phyloP scores from a whole-genome alignment of 2,797 vertebrate genomes.

The Ptychobarbus kaznakovi region DNA sequence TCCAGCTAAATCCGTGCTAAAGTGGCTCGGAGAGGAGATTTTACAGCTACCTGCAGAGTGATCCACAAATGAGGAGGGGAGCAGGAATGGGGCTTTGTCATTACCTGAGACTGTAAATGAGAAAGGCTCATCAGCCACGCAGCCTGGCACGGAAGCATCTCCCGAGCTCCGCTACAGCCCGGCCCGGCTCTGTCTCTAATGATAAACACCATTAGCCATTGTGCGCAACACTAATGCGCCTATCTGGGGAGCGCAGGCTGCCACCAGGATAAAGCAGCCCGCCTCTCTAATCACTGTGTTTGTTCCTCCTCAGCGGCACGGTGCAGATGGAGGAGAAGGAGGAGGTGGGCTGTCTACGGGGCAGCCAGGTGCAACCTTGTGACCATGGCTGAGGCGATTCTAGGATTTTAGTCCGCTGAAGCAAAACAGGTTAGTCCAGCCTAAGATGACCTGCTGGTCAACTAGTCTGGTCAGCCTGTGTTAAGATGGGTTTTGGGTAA shows the following conservation, averaged over 20 bases:
- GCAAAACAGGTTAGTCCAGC: not conserved
- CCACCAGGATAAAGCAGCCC: conserved; percentile 80
- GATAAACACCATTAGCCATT: conserved; percentile 88
- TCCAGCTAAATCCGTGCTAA: conserved; percentile 56
- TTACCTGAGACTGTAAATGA: conserved; percentile 82
- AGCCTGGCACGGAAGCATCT: conserved; percentile 74
- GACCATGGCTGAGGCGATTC: not conserved
- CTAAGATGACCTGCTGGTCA: not conserved
- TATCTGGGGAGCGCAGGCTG: conserved; percentile 84
- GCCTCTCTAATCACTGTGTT: conserved; percentile 83
- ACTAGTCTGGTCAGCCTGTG: not conserved
- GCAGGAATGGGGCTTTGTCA: conserved; percentile 75
- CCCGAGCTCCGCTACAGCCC: conserved; percentile 71
- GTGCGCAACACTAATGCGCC: conserved; percentile 81
- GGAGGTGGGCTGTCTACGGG: conserved; percentile 6
- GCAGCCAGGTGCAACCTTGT: conserved; percentile 49
- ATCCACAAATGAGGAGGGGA: conserved; percentile 72
- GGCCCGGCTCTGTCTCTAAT: conserved; percentile 82
- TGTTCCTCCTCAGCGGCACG: conserved; percentile 70
- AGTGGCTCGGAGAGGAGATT: conserved; percentile 59
- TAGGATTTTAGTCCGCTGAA: not conserved
- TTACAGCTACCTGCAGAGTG: conserved; percentile 71
- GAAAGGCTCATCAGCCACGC: conserved; percentile 79
- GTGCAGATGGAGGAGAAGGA: conserved; percentile 29
- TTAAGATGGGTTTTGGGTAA: not conserved